Conservation (phyloP, 2,113 vertebrate species). For the Rhynchopsitta pachyrhyncha region DNA sequence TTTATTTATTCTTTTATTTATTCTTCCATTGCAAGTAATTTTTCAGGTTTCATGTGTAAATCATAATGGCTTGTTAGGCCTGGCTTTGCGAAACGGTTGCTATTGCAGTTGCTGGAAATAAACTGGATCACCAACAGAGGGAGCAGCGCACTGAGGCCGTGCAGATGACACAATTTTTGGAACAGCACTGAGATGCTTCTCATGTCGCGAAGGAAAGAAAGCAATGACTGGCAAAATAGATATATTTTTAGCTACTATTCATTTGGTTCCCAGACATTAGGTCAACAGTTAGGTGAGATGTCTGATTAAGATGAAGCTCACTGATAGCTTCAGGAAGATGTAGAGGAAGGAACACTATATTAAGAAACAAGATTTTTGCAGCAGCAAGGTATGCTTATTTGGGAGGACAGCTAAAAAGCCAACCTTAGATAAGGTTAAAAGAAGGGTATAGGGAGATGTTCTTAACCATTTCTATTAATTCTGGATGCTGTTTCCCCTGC, state of each 20-base stretch:
- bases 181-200: neutral
- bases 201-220: neutral
- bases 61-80: neutral
- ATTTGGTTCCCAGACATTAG: neutral
- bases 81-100: neutral
- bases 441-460: neutral
- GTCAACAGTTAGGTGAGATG: neutral
- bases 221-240: neutral
- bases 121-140: neutral
- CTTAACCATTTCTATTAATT: neutral
- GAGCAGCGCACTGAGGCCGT: fast-evolving
- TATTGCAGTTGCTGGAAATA: neutral
- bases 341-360: neutral
- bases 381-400: neutral
- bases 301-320: neutral
- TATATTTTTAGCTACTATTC: neutral
- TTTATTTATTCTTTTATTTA: neutral
- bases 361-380: neutral
- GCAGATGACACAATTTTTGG: neutral
- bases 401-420: neutral
- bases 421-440: neutral
- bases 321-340: neutral
- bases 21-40: neutral
- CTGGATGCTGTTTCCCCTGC: neutral
- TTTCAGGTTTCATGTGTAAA: neutral